Conservation (phyloP, 2,797 vertebrate species). For the Neopelma chrysocephalum region DNA sequence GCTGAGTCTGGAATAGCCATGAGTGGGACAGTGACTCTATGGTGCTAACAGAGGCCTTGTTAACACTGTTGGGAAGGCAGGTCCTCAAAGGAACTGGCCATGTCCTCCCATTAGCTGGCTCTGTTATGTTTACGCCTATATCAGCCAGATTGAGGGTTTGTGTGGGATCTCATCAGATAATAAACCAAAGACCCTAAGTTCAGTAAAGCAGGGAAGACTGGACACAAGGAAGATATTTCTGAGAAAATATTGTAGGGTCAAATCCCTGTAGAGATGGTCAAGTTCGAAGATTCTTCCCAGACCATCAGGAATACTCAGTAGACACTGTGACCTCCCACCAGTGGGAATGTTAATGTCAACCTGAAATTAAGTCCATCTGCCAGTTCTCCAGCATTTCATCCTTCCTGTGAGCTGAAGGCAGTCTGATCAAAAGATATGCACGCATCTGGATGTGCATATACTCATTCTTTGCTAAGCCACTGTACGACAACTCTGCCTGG, state of each 20-base stretch:
- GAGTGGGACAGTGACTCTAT: background rate
- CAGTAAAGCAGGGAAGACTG: background rate
- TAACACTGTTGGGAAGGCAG: background rate
- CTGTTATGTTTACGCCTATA: accelerated
- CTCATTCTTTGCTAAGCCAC: background rate
- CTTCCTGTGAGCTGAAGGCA: background rate
- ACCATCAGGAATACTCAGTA: background rate
- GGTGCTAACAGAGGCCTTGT: accelerated
- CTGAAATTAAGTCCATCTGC: background rate
- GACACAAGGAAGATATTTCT: background rate
- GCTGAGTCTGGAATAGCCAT: background rate
- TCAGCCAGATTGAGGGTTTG: background rate
- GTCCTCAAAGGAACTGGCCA: background rate
- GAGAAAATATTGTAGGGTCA: background rate
- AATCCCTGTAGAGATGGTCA: background rate
- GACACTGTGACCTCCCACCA: background rate
- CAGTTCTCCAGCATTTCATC: background rate
- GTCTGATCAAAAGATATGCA: background rate
- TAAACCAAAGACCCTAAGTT: background rate
- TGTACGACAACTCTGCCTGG: background rate
- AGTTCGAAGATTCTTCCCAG: background rate
- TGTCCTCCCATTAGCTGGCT: background rate
- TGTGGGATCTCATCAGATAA: background rate
- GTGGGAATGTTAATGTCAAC: background rate
- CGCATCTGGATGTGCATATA: background rate